phyloP scores from a whole-genome alignment of 1,140 invertebrate species.

The Odontomachus brunneus region DNA sequence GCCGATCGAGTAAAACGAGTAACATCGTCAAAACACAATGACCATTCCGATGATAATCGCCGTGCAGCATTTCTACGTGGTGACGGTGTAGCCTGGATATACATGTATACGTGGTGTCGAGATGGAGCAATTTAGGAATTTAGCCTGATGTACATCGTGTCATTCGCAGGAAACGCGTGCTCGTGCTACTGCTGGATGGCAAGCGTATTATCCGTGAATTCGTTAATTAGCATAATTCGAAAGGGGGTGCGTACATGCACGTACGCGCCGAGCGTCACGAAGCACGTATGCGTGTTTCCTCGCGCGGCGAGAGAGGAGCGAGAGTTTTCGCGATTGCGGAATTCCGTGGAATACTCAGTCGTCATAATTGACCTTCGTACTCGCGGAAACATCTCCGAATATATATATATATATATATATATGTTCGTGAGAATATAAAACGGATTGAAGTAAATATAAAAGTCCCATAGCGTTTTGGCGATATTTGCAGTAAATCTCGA shows the following conservation, averaged over 20 bases:
- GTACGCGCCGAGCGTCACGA: neutral
- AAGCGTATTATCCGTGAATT: conserved; percentile 66
- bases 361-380: neutral
- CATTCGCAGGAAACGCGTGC: conserved; percentile 71
- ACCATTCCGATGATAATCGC: conserved; percentile 25
- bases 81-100: conserved; percentile 15
- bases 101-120: neutral
- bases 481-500: no score
- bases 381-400: no score
- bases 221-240: conserved; percentile 69
- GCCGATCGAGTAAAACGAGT: neutral
- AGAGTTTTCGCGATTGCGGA: no score
- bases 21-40: conserved; percentile 18
- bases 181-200: conserved; percentile 39
- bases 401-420: no score
- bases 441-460: no score
- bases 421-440: no score
- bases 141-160: conserved; percentile 40
- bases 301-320: no score
- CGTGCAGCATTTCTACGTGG: neutral
- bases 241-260: conserved; percentile 11
- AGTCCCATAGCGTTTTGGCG: no score
- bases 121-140: conserved; percentile 65
- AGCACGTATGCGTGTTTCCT: neutral
- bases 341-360: conserved; percentile 2